Evolutionary conservation across 2,113 vertebrate species (phyloP), one percentile per base, ranked within the genome.

Genomic region (Lampris megalopsis): DNA sequence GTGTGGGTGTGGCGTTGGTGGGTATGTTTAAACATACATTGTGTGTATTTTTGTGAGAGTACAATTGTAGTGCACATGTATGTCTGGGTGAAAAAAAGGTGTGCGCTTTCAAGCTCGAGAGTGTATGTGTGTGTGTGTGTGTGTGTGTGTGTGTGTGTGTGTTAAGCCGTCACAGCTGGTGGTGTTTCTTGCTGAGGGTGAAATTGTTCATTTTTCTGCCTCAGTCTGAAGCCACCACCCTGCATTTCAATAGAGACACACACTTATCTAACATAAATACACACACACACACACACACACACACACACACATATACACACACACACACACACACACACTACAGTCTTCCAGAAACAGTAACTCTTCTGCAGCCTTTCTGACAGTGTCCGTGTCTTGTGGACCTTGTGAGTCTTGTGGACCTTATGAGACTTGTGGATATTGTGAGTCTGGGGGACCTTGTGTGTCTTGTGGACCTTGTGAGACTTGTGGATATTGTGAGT

Each of bases 111-210:
- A 24, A 24, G 24, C 24, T 24, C 7, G 48, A 2, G 48, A 9
- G 48, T 2, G 48, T 5, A 10, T 49, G 48, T 5, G 48, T 49
- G 48, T 5, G 9, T 48, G 47, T 69, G 67, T 58, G 24, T 60
- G 58, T 60, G 36, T 40, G 58, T 40, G 36, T 60, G 58, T 40
- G 36, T 56, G 53, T 13, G 58, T 60, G 58, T 60, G 58, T 40
- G 37, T 40, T 60, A 13, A 61, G 59, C 10, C 40, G 59, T 61
- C 59, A 61, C 59, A 61, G 59, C 59, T 61, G 59, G 59, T 41
- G 59, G 59, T 42, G 40, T 61, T 61, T 61, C 59, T 61, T 42
- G 59, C 40, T 61, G 59, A 42, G 59, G 59, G 40, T 61, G 40
- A 61, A 61, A 61, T 61, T 43, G 38, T 42, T 42, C 38, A 61